phyloP scores from a whole-genome alignment of 2,888 invertebrate species.

The Drosophila ezoana region DNA sequence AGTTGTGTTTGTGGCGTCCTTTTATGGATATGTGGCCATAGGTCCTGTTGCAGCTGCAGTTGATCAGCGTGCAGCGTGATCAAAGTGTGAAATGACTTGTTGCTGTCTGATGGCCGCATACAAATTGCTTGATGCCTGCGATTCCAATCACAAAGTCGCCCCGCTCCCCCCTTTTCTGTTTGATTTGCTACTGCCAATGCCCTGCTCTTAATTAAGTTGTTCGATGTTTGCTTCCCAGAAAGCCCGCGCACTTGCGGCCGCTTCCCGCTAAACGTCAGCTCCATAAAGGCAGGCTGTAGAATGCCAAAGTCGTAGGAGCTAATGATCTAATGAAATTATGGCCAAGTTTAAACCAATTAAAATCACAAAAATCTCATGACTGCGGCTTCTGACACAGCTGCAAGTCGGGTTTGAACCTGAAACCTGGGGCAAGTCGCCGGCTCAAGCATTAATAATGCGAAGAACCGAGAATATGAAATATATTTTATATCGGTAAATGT shows the following conservation, averaged over 20 bases:
- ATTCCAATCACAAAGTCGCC: slow-evolving; percentile 47
- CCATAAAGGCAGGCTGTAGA: slow-evolving; percentile 44
- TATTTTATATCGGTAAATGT: too few relatives aligned
- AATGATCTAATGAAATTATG: slow-evolving; percentile 64
- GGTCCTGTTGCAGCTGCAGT: slow-evolving; percentile 54
- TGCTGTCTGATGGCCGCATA: slow-evolving; percentile 77
- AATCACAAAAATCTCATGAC: slow-evolving; percentile 43
- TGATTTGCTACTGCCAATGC: slow-evolving; percentile 26
- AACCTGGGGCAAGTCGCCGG: too few relatives aligned
- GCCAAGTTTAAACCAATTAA: slow-evolving; percentile 40
- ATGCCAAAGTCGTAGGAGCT: slow-evolving; percentile 39
- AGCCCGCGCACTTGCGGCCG: slow-evolving; percentile 17
- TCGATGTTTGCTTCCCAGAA: slow-evolving; percentile 50
- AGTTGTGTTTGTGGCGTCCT: slow-evolving; percentile 55
- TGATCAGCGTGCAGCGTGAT: slow-evolving; percentile 74
- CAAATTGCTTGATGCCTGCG: slow-evolving; percentile 83
- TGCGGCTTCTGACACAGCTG: neutral
- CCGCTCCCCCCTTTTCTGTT: neutral
- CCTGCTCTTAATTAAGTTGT: slow-evolving; percentile 73
- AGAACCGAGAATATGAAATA: too few relatives aligned
- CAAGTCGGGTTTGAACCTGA: too few relatives aligned
- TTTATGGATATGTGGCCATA: slow-evolving; percentile 60
- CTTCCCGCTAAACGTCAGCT: slow-evolving; percentile 40
- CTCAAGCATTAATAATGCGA: too few relatives aligned
- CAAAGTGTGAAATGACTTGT: slow-evolving; percentile 83